Evolutionary conservation across 1,140 invertebrate genomes (phyloP).

Genomic region (Dinothrombium tinctorium): DNA sequence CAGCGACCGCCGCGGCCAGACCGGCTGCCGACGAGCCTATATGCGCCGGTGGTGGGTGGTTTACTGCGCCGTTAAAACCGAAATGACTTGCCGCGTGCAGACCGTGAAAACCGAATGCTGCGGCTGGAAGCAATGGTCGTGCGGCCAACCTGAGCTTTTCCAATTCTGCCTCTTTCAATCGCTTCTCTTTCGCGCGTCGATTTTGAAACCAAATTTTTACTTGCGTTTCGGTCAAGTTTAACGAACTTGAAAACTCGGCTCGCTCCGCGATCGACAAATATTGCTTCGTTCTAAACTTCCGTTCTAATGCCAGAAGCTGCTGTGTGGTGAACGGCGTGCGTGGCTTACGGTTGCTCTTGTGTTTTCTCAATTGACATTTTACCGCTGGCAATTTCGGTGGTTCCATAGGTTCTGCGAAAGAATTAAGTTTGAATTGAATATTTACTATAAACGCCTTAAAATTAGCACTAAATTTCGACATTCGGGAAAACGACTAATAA

Average conservation of each 20-base stretch:
- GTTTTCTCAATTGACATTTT: conserved; percentile 77
- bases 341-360: conserved; percentile 90
- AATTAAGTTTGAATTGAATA: no score
- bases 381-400: conserved; percentile 14
- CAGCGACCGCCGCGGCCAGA: background rate
- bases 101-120: background rate
- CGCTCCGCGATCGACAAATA: conserved; percentile 87
- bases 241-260: conserved; percentile 74
- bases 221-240: conserved; percentile 78
- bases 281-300: conserved; percentile 86
- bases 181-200: conserved; percentile 29
- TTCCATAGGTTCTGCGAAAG: background rate
- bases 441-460: no score
- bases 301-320: conserved; percentile 73
- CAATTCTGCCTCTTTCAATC: conserved; percentile 23
- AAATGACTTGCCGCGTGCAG: background rate
- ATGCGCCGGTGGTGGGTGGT: background rate
- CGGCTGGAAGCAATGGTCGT: background rate
- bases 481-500: no score
- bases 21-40: background rate
- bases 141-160: conserved; percentile 24
- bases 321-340: conserved; percentile 91
- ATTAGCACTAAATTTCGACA: no score
- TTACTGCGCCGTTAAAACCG: no score
- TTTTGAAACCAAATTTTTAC: conserved; percentile 21